phyloP scores from a whole-genome alignment of 1,140 invertebrate genomes.

The Trichomalopsis sarcophagae region DNA sequence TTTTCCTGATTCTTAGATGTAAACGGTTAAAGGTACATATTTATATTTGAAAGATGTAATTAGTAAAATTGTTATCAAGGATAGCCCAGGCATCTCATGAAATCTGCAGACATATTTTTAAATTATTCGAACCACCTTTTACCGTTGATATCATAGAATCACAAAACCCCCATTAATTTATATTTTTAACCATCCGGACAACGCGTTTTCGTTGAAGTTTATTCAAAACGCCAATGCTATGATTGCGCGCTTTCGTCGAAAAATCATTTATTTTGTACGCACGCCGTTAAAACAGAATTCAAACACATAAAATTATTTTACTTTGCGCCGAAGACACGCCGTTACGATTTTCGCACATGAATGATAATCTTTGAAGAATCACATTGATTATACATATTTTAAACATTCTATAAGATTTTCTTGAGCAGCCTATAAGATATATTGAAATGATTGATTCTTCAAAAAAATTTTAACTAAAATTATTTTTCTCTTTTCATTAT shows the following conservation, averaged over 20 bases:
- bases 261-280: not conserved
- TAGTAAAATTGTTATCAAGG: not conserved
- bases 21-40: not conserved
- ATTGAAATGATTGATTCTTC: not conserved
- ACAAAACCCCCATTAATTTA: not conserved
- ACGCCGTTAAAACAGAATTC: not conserved
- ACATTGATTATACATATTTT: not conserved
- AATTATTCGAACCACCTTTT: no score
- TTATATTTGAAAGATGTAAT: not conserved
- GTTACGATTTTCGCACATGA: not conserved
- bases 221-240: not conserved
- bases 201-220: not conserved
- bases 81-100: no score
- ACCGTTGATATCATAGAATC: not conserved
- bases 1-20: not conserved
- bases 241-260: not conserved
- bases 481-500: slow-evolving; percentile 11
- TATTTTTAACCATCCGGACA: not conserved
- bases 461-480: not conserved
- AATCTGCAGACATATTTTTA: no score
- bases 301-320: not conserved
- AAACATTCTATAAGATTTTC: no score
- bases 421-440: no score
- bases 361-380: slow-evolving; percentile 28
- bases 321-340: slow-evolving; percentile 34